Percentiles rank a stretch among this genome's conserved stretches.
Evolutionary conservation across 2,888 invertebrate genomes (phyloP).

Genomic region (Cerastoderma edule): DNA sequence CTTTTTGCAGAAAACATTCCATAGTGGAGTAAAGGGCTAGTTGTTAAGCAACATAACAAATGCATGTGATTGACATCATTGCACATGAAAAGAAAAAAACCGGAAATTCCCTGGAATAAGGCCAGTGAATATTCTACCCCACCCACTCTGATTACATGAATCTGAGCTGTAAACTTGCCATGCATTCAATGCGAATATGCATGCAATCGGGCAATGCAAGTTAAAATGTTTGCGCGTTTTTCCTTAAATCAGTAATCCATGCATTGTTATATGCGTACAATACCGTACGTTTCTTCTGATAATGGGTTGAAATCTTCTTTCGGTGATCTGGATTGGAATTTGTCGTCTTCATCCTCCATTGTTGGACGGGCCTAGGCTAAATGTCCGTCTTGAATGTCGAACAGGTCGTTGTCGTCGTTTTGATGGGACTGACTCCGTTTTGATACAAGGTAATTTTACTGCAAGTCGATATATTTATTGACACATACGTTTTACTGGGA

Average conservation of each 20-base stretch:
- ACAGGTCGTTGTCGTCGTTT: too few relatives aligned
- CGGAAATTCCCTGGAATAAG: too few relatives aligned
- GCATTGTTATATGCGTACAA: not conserved
- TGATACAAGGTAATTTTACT: too few relatives aligned
- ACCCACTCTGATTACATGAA: slow-evolving; percentile 11
- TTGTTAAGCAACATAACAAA: too few relatives aligned
- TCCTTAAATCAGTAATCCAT: not conserved
- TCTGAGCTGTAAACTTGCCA: not conserved
- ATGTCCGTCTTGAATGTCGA: not conserved
- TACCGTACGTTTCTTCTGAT: slow-evolving; percentile 69
- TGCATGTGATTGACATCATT: too few relatives aligned
- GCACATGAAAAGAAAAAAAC: too few relatives aligned
- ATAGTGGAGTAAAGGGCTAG: too few relatives aligned
- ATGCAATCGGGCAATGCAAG: slow-evolving; percentile 15
- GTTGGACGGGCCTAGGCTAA: slow-evolving; percentile 24
- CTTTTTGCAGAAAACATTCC: too few relatives aligned
- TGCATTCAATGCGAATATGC: slow-evolving; percentile 33
- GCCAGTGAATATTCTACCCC: slow-evolving; percentile 7
- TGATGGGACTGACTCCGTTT: too few relatives aligned
- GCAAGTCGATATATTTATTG: too few relatives aligned
- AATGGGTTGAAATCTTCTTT: slow-evolving; percentile 74
- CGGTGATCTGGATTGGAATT: slow-evolving; percentile 63
- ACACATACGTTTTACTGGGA: too few relatives aligned
- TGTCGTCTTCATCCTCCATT: slow-evolving; percentile 72
- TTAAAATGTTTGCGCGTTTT: slow-evolving; percentile 12